These are phyloP conservation scores for Pipistrellus kuhlii DNA, from an alignment of 2,797 vertebrate genomes.

Conservation along the genomic window DNA sequence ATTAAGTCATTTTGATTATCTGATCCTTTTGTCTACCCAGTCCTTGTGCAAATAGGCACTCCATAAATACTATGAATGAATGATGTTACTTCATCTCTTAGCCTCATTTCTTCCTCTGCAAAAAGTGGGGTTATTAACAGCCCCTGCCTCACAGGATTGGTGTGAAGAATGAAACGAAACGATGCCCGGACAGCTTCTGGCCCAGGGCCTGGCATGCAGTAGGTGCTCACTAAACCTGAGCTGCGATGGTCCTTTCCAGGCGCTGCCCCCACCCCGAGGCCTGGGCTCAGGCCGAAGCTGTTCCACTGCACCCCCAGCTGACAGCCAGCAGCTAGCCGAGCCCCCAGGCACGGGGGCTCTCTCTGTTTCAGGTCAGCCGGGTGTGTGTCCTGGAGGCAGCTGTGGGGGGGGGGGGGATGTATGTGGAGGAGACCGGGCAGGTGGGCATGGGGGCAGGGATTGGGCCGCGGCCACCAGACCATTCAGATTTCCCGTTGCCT, in stretches of 20 bases:
- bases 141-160: conserved; percentile 70
- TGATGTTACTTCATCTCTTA: conserved; percentile 47
- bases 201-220: conserved; percentile 63
- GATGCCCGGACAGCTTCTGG: conserved; percentile 68
- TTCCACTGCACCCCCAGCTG: conserved; percentile 63
- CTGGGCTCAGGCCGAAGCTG: conserved; percentile 79
- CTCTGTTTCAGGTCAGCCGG: conserved; percentile 76
- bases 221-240: conserved; percentile 80
- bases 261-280: conserved; percentile 75
- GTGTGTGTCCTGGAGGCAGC: background rate
- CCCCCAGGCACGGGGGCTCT: conserved; percentile 72
- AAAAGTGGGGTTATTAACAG: conserved; percentile 70
- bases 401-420: background rate
- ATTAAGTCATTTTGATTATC: background rate
- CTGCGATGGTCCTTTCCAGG: conserved; percentile 81
- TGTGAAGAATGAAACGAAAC: conserved; percentile 73
- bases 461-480: background rate
- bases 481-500: conserved; percentile 36
- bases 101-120: conserved; percentile 67
- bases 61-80: conserved; percentile 50
- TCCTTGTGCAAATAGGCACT: conserved; percentile 30
- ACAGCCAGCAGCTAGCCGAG: conserved; percentile 72
- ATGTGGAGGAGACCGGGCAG: background rate
- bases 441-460: background rate
- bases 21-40: conserved; percentile 34